phyloP scores from a whole-genome alignment of 2,888 invertebrate genomes.

The Chloromyia formosa region DNA sequence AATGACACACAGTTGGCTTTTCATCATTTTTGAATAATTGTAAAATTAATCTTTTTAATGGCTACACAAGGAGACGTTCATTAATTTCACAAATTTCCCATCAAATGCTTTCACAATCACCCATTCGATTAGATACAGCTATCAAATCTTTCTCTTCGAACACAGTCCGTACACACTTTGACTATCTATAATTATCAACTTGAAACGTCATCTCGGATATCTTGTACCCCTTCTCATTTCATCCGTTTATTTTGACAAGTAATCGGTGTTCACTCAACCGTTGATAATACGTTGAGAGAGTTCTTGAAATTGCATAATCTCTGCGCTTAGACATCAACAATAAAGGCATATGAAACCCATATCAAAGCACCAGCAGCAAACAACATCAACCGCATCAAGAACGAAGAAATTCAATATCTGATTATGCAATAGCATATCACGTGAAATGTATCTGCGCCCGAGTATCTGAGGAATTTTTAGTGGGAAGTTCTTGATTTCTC shows the following conservation, averaged over 20 bases:
- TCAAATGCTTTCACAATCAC: background rate
- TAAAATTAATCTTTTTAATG: too few species aligned
- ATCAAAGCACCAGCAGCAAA: background rate
- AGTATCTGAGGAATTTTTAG: background rate
- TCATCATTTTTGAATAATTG: too few species aligned
- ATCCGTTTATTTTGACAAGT: background rate
- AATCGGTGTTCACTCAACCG: slow-evolving; percentile 14
- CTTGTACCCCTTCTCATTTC: background rate
- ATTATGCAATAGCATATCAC: slow-evolving; percentile 5
- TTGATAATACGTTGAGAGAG: slow-evolving; percentile 6
- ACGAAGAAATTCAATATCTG: slow-evolving; percentile 8
- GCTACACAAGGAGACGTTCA: too few species aligned
- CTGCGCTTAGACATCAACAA: background rate
- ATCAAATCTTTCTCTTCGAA: background rate
- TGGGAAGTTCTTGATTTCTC: background rate
- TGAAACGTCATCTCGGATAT: background rate
- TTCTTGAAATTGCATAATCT: background rate
- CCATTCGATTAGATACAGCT: background rate
- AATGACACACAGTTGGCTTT: too few species aligned
- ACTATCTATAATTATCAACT: background rate
- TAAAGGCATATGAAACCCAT: background rate
- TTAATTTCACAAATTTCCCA: background rate
- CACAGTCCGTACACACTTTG: background rate
- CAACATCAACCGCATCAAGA: slow-evolving; percentile 1
- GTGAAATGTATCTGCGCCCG: background rate